Evolutionary conservation across 2,113 vertebrate genomes (phyloP), one percentile per base, ranked within the genome.

Genomic region (Tor tambroides): DNA sequence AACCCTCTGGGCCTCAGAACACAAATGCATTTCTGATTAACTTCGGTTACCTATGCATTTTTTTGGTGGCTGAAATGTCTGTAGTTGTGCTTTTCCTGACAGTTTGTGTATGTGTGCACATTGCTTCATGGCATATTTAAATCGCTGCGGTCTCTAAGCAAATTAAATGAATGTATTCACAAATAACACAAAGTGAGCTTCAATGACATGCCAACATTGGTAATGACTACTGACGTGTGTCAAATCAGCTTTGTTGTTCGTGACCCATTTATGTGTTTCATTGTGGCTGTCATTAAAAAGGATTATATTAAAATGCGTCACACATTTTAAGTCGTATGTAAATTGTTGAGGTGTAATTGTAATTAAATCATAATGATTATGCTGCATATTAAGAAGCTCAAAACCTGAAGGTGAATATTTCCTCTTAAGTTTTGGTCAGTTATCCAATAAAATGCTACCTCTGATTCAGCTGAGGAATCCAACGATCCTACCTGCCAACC

Each of bases 11-110:
- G 77, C 23, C 43, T 26, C 28, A 21, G n/a, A 56, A n/a, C 69
- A 78, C 61, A 81, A 49, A 80, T 86, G 69, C 77, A 75, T 88
- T 85, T 79, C 43, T 59, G 30, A 54, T 63, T 82, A 67, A 80
- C 79, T 80, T 41, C 2, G 21, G 38, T 46, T 75, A 41, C 35
- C 72, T 43, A 43, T 28, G 15, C 74, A 17, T 46, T 19, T 30
- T 8, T 71, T 43, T 26, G 30, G 76, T 1, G 1, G 4, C 21
- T 32, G 26, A 51, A 51, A 77, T 79, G 30, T 15, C 30, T 79
- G 28, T 49, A 78, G 75, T 51, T 78, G 5, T 10, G 8, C 28
- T 35, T 30, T 59, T 43, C 23, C 43, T 26, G 38, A 6, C 4
- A 41, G 71, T 43, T 46, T 46, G 23, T 75, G 6, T 76, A 9